phyloP scores from a whole-genome alignment of 2,888 invertebrate species.

The Drosophila imparisetae region DNA sequence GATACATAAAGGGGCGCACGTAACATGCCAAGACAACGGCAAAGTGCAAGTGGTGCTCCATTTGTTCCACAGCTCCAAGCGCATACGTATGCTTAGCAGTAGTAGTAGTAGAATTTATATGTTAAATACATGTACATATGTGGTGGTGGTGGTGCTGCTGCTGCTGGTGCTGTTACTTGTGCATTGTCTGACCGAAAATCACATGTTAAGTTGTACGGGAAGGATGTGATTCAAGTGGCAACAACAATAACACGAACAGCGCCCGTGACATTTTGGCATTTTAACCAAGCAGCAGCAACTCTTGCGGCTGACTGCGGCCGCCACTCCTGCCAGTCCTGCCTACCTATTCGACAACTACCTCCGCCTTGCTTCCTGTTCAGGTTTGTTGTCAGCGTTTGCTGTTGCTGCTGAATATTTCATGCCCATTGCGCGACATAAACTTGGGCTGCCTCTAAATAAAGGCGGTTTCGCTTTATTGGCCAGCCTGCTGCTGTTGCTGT shows the following conservation, averaged over 20 bases:
- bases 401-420: conserved; percentile 75
- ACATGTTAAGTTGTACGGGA: conserved; percentile 83
- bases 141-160: conserved; percentile 36
- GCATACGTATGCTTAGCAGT: conserved; percentile 20
- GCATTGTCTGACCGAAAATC: conserved; percentile 79
- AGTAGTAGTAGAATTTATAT: conserved; percentile 2
- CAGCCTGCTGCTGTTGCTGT: conserved; percentile 31
- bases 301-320: conserved; percentile 15
- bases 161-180: conserved; percentile 40
- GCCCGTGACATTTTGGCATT: conserved; percentile 66
- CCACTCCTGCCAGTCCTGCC: background rate
- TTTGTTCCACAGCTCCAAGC: conserved; percentile 5
- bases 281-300: conserved; percentile 27
- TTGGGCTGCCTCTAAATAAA: conserved; percentile 70
- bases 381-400: conserved; percentile 55
- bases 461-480: conserved; percentile 72
- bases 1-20: conserved; percentile 57
- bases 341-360: background rate
- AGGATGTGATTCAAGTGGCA: conserved; percentile 84
- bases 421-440: conserved; percentile 74
- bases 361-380: background rate
- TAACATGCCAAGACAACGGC: conserved; percentile 74
- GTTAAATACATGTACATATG: conserved; percentile 22
- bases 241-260: conserved; percentile 41
- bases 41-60: conserved; percentile 56